Percentiles rank a stretch among this genome's conserved stretches.
Evolutionary conservation across 2,888 invertebrate species (phyloP).

Genomic region (Machimus atricapillus): DNA sequence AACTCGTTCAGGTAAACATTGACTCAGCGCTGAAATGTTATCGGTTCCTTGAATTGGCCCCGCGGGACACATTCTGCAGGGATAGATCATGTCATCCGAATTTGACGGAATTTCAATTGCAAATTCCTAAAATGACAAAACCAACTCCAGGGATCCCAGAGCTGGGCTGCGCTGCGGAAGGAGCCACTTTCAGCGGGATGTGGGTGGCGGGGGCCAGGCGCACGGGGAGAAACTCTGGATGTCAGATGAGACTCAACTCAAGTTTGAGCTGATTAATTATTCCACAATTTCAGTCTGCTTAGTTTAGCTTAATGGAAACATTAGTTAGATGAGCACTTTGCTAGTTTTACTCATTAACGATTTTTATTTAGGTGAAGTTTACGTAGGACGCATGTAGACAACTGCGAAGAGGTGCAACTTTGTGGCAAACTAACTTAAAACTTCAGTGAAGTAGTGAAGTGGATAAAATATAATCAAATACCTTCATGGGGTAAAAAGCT

Average conservation of each 20-base stretch:
- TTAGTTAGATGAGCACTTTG: neutral
- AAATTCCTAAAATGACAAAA: neutral
- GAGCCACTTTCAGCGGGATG: neutral
- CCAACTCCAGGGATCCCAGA: neutral
- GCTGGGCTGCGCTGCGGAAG: neutral
- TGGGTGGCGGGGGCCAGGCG: neutral
- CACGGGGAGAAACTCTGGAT: neutral
- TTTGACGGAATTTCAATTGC: slow-evolving; percentile 1
- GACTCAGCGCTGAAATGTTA: neutral
- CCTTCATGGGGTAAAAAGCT: too few relatives aligned
- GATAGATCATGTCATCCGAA: neutral
- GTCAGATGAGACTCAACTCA: neutral
- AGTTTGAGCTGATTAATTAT: neutral
- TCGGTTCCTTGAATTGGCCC: neutral
- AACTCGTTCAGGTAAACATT: neutral
- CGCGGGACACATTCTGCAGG: neutral
- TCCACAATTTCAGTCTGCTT: neutral
- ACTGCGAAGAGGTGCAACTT: neutral
- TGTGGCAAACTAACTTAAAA: neutral
- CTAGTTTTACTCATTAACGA: neutral
- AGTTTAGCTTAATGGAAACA: neutral
- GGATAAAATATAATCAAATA: neutral
- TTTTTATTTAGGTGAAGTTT: neutral
- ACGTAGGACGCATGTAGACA: neutral
- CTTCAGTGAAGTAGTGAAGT: neutral